Evolutionary conservation across 2,888 invertebrate genomes (phyloP), one percentile per base, ranked within the genome.

Genomic region (Cremastinae sp.): DNA sequence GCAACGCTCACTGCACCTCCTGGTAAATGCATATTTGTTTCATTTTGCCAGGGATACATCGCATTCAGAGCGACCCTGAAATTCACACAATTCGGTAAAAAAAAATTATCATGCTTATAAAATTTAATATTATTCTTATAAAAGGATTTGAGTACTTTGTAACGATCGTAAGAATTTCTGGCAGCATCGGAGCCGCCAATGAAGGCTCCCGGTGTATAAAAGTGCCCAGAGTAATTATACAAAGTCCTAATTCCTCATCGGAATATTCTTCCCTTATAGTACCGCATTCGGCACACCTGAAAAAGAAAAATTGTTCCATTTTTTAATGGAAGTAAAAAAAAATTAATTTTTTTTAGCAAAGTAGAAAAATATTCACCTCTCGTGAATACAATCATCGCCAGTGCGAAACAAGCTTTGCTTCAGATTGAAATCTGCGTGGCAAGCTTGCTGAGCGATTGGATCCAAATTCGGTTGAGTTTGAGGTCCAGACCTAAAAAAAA

Each of bases 201-300:
- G 95, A 94, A 0, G 99, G 98, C 90, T 99, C 98, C 18, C 99
- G 92, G 87, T 99, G 98, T 78, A 99, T 96, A 90, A 98, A 98
- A 0, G 99, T 98, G 28, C 97, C 97, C 79, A 99, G 91, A 78
- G 96, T 96, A 56, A 98, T 96, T 82, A 99, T 96, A 84, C 98
- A 95, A 66, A 99, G 92, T 0, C 97, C 98, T 73, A 98, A 92
- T 88, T 99, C 98, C 88, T 99, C 99, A 88, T 99, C 99, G 79
- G 97, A 97, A 90, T 98, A 99, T 88, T 97, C 95, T 89, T 98
- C 97, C 77, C 94, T 93, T 2, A 95, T 92, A 0, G 94, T 94
- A 12, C 98, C 97, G 90, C 99, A 99, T 87, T 98, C 97, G 0
- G 96, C 94, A 87, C 97, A 98, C 87, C 92, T 88, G 74, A 12